Conservation (phyloP, 37 sponge, comb jelly and placozoan species). For the Agelas oroides region DNA sequence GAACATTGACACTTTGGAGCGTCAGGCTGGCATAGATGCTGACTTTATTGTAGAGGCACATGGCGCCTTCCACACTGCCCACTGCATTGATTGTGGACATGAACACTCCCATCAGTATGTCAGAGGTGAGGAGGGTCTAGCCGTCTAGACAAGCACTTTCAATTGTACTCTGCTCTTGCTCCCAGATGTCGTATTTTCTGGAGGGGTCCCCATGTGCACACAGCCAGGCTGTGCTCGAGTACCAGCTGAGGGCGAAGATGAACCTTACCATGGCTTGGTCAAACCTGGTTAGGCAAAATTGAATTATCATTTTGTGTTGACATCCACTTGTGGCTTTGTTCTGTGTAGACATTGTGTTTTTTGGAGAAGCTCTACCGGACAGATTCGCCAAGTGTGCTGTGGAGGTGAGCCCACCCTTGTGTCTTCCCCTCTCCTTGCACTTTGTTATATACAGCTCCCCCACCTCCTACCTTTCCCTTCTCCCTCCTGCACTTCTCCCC, state of each 20-base stretch:
- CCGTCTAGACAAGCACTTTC: too few species aligned
- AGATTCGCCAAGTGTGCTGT: slow-evolving; percentile 57
- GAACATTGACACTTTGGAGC: slow-evolving; percentile 97
- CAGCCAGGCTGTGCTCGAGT: slow-evolving; percentile 26
- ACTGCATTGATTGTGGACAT: slow-evolving; percentile 85
- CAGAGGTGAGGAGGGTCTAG: slow-evolving; percentile 71
- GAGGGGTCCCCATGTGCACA: slow-evolving; percentile 68
- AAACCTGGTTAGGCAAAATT: slow-evolving; percentile 88
- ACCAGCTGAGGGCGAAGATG: slow-evolving; percentile 26
- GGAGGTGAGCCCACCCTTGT: slow-evolving; percentile 26
- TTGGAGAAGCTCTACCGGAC: slow-evolving; percentile 89
- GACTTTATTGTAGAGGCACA: slow-evolving; percentile 94
- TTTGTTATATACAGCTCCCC: too few species aligned
- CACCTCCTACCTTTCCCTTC: too few species aligned
- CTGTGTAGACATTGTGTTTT: slow-evolving; percentile 91
- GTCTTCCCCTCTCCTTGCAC: too few species aligned
- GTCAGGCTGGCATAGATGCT: slow-evolving; percentile 78
- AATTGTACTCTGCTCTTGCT: too few species aligned
- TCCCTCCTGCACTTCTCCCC: too few species aligned
- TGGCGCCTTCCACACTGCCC: slow-evolving; percentile 88
- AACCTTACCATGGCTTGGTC: slow-evolving; percentile 53
- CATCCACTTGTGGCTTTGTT: background rate
- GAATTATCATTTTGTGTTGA: background rate
- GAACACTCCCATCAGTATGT: slow-evolving; percentile 77
- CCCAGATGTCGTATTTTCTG: slow-evolving; percentile 79